Evolutionary conservation across 1,140 invertebrate genomes (phyloP).

Genomic region (Drosophila takahashii): DNA sequence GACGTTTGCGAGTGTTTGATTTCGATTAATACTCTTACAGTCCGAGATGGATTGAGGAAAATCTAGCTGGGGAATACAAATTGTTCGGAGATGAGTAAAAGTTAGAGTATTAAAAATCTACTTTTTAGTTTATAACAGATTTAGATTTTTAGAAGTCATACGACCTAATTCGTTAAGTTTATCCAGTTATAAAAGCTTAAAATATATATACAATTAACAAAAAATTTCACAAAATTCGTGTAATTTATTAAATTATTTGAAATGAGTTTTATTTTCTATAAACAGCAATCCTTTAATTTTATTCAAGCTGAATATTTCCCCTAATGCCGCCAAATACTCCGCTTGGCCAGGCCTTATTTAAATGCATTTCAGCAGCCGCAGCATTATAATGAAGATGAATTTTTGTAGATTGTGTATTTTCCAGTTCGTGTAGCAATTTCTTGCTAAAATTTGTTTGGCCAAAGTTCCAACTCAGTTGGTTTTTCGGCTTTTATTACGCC

Average conservation of each 20-base stretch:
- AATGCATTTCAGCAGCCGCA: conserved; percentile 59
- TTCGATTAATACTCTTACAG: conserved; percentile 58
- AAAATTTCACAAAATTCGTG: background rate
- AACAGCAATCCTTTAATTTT: conserved; percentile 10
- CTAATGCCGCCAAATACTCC: background rate
- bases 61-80: background rate
- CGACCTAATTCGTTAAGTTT: background rate
- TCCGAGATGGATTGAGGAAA: background rate
- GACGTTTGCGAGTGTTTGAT: conserved; percentile 65
- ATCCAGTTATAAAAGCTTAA: background rate
- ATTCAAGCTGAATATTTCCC: conserved; percentile 29
- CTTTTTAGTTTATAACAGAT: too few species aligned
- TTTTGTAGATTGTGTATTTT: conserved; percentile 82
- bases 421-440: conserved; percentile 74
- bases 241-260: background rate
- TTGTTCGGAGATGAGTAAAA: background rate
- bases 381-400: conserved; percentile 72
- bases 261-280: background rate
- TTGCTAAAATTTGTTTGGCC: conserved; percentile 62
- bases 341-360: conserved; percentile 51
- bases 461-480: conserved; percentile 59
- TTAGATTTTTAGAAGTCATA: too few species aligned
- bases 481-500: conserved; percentile 31
- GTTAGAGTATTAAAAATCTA: too few species aligned
- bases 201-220: too few species aligned